Evolutionary conservation across 2,888 invertebrate genomes (phyloP).

Genomic region (Neelides folsomi): DNA sequence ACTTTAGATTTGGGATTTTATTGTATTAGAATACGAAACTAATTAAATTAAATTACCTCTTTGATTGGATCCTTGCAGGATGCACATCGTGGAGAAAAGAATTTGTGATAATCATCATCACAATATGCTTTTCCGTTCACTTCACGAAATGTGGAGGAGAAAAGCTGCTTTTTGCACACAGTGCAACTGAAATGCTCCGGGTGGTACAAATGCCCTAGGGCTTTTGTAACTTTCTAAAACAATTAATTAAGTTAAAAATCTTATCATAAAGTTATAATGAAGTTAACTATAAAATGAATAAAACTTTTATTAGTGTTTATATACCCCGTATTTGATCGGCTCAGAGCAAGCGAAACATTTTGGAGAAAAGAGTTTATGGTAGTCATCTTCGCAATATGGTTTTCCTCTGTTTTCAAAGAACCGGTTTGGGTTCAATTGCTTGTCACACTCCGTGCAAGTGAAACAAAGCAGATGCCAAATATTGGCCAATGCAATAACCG

Average conservation of each 20-base stretch:
- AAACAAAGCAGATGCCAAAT: conserved; percentile 28
- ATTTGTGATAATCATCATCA: conserved; percentile 19
- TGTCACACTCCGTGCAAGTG: conserved; percentile 27
- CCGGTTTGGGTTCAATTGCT: conserved; percentile 19
- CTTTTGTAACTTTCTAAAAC: conserved; percentile 11
- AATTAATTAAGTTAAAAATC: no score
- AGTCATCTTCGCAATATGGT: conserved; percentile 29
- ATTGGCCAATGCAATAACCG: conserved; percentile 8
- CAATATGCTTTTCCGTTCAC: conserved; percentile 21
- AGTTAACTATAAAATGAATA: no score
- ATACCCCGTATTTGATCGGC: conserved; percentile 21
- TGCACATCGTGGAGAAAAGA: conserved; percentile 26
- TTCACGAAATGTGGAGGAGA: conserved; percentile 19
- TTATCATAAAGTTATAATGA: no score
- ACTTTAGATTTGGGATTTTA: no score
- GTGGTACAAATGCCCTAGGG: conserved; percentile 16
- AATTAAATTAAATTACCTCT: conserved; percentile 9
- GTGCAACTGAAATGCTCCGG: conserved; percentile 17
- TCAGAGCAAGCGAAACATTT: conserved; percentile 24
- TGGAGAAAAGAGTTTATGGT: conserved; percentile 22
- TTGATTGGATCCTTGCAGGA: conserved; percentile 26
- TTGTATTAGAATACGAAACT: no score
- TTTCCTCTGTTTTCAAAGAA: conserved; percentile 28
- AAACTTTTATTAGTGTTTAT: not conserved
- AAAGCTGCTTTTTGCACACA: conserved; percentile 17